phyloP scores from a whole-genome alignment of 2,797 vertebrate species.

The Atherinosoma microstoma region DNA sequence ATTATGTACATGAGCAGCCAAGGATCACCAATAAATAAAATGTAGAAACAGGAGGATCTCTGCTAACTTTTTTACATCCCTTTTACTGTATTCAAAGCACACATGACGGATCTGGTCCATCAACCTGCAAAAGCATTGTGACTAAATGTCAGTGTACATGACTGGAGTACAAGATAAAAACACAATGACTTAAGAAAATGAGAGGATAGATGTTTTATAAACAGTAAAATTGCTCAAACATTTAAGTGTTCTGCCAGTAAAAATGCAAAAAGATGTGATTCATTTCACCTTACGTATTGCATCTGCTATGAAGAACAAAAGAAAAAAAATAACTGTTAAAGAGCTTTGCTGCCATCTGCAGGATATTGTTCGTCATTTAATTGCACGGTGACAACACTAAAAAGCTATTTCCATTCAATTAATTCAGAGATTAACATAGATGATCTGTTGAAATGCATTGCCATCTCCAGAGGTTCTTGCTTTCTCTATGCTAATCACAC shows the following conservation, averaged over 20 bases:
- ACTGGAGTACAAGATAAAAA: constrained; percentile 18
- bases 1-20: constrained; percentile 51
- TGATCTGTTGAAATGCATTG: constrained; percentile 44
- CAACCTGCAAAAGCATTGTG: constrained; percentile 45
- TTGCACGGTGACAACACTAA: constrained; percentile 1
- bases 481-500: constrained; percentile 38
- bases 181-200: constrained; percentile 24
- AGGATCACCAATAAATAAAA: constrained; percentile 52
- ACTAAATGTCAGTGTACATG: constrained; percentile 30
- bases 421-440: constrained; percentile 44
- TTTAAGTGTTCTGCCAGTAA: not conserved
- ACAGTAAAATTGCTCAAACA: constrained; percentile 13
- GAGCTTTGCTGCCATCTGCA: constrained; percentile 74
- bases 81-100: constrained; percentile 15
- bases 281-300: constrained; percentile 6
- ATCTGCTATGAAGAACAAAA: not conserved
- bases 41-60: constrained; percentile 36
- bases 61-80: constrained; percentile 31
- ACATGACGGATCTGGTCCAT: constrained; percentile 50
- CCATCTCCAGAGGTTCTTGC: constrained; percentile 30
- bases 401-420: constrained; percentile 45
- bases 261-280: not conserved
- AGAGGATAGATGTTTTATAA: constrained; percentile 3
- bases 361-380: constrained; percentile 22
- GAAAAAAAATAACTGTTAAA: constrained; percentile 8